phyloP scores from a whole-genome alignment of 1,140 invertebrate genomes.

The Pseudobourletiella spinata region DNA sequence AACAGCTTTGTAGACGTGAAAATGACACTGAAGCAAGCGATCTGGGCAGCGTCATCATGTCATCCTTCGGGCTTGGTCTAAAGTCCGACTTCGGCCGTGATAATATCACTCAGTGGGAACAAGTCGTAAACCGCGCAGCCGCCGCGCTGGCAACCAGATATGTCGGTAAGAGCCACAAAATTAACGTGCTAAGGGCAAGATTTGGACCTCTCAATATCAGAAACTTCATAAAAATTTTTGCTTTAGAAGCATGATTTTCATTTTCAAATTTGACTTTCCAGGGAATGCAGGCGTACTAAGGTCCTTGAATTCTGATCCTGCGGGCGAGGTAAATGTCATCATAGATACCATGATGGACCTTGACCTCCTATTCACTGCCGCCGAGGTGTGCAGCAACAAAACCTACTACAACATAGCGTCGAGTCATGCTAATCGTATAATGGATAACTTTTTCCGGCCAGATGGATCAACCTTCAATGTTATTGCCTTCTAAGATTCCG shows the following conservation, averaged over 20 bases:
- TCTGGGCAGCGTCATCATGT: constrained; percentile 29
- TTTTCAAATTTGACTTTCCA: no score
- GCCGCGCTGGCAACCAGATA: constrained; percentile 16
- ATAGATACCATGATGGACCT: constrained; percentile 33
- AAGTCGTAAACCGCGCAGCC: constrained; percentile 13
- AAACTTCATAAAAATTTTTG: no score
- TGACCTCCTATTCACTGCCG: constrained; percentile 20
- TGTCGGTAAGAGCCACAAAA: constrained; percentile 11
- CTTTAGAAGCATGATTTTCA: no score
- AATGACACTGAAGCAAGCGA: constrained; percentile 21
- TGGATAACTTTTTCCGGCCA: constrained; percentile 16
- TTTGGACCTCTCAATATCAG: no score
- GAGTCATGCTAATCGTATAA: constrained; percentile 17
- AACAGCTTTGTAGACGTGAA: constrained; percentile 7
- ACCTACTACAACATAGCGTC: constrained; percentile 16
- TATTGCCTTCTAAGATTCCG: constrained; percentile 21
- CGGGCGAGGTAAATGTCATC: constrained; percentile 25
- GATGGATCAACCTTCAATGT: constrained; percentile 15
- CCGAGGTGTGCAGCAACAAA: constrained; percentile 11
- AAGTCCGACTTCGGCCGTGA: neutral
- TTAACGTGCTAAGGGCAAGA: no score
- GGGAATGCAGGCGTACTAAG: constrained; percentile 3
- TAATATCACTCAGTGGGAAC: neutral
- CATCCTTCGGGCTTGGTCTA: constrained; percentile 17
- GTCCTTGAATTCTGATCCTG: constrained; percentile 14